Percentiles rank a stretch among this genome's conserved stretches.
These are phyloP conservation scores for Prosopocoilus inquinatus DNA, from an alignment of 2,888 invertebrate genomes.

Conservation along the genomic window DNA sequence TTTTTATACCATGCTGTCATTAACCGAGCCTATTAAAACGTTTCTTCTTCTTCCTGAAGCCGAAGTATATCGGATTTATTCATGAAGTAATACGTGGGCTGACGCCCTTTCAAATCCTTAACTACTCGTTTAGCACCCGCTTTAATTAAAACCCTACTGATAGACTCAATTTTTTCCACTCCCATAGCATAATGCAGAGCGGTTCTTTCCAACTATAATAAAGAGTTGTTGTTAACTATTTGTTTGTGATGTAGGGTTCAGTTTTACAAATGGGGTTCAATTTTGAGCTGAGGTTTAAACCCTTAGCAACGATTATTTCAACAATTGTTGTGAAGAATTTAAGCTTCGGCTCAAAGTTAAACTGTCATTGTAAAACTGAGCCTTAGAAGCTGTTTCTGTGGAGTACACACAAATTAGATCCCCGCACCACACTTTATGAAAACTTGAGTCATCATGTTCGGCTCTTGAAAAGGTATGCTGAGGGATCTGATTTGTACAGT, in stretches of 20 bases:
- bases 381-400: too few relatives aligned
- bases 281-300: too few relatives aligned
- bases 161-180: constrained; percentile 75
- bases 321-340: background rate
- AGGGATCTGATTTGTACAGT: too few relatives aligned
- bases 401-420: too few relatives aligned
- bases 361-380: too few relatives aligned
- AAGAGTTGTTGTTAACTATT: background rate
- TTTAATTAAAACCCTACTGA: constrained; percentile 77
- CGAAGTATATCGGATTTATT: constrained; percentile 84
- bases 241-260: background rate
- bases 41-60: constrained; percentile 81
- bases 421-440: background rate
- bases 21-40: constrained; percentile 47
- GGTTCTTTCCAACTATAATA: constrained; percentile 76
- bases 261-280: too few relatives aligned
- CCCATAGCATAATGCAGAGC: constrained; percentile 91
- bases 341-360: too few relatives aligned
- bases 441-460: too few relatives aligned
- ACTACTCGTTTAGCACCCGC: constrained; percentile 79
- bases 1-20: too few relatives aligned
- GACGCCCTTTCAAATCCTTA: constrained; percentile 85
- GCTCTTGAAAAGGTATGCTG: too few relatives aligned
- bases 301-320: too few relatives aligned
- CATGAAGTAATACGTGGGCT: constrained; percentile 90